Evolutionary conservation across 2,888 invertebrate genomes (phyloP).

Genomic region (Eurois occulta): DNA sequence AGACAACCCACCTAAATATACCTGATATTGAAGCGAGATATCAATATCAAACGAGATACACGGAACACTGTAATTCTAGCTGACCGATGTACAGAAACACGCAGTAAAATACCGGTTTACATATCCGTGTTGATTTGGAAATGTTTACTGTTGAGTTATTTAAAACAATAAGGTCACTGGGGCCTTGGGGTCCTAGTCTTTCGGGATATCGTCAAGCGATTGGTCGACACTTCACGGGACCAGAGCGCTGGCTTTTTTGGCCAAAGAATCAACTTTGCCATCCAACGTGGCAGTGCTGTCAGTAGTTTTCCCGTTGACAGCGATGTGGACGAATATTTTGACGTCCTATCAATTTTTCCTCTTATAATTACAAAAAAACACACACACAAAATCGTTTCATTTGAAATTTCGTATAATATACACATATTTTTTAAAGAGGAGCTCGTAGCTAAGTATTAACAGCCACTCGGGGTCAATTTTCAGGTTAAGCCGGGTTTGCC

Average conservation of each 20-base stretch:
- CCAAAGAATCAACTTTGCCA: not conserved
- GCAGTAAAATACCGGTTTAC: not conserved
- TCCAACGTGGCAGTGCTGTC: too few species aligned
- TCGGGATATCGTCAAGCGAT: not conserved
- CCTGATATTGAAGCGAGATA: not conserved
- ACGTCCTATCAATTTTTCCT: not conserved
- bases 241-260: not conserved
- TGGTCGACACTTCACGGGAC: not conserved
- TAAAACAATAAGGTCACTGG: not conserved
- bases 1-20: too few species aligned
- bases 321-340: too few species aligned
- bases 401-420: too few species aligned
- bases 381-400: too few species aligned
- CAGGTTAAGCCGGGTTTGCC: too few species aligned
- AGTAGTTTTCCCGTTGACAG: too few species aligned
- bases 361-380: not conserved
- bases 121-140: not conserved
- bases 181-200: too few species aligned
- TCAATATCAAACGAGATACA: constrained; percentile 1
- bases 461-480: too few species aligned
- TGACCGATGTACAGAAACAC: not conserved
- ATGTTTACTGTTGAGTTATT: not conserved
- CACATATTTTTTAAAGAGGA: not conserved
- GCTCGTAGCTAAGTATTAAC: too few species aligned
- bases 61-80: not conserved